Base-by-base conservation (phyloP, 2,888 invertebrate species). In the Polydrusus cervinus region DNA sequence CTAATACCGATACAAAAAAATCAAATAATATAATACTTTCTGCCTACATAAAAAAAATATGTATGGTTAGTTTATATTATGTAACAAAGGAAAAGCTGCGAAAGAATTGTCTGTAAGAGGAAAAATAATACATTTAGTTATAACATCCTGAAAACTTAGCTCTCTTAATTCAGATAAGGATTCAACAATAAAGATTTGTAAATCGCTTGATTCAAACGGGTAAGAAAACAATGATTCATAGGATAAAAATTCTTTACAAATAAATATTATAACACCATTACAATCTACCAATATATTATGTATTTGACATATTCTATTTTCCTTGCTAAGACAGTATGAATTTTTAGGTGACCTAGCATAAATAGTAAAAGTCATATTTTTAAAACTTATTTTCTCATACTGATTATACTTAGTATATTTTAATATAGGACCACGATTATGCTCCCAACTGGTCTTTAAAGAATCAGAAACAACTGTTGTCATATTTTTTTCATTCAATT, bases 41-140 rank as follows among this genome's bases (percentile, higher is more conserved):
- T 25, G 25, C 25, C 25, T 25, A 25, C 25, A 25, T 25, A 25
- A 25, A 25, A 25, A 40, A 11, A 40, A 40, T 40, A 40, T 40
- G 11, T 11, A 40, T 40, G 11, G 11, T 11, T 40, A 40, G 11
- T 40, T 40, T 11, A 11, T 40, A 11, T 40, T 11, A 40, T 40
- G 40, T 40, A 40, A 40, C 11, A 40, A 40, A 40, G 40, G 40
- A 40, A 40, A 40, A 40, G 40, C 11, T 40, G 40, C 40, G 10
- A 9, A 40, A 40, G 40, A 40, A 11, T 40, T 40, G 40, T 40
- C 11, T 40, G 11, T 40, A 47, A 47, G 47, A 7, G 47, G 47
- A 47, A 47, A 47, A 47, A n/a, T n/a, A n/a, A 47, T 14, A 47
- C 13, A 47, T 47, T 47, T 47, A 13, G 47, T 47, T 47, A 47